A percentile compares a stretch with the other conserved stretches of the same genome.
These are phyloP conservation scores for Sinodicranocentrus sp. DNA, from an alignment of 2,888 invertebrate genomes.

Conservation along the genomic window DNA sequence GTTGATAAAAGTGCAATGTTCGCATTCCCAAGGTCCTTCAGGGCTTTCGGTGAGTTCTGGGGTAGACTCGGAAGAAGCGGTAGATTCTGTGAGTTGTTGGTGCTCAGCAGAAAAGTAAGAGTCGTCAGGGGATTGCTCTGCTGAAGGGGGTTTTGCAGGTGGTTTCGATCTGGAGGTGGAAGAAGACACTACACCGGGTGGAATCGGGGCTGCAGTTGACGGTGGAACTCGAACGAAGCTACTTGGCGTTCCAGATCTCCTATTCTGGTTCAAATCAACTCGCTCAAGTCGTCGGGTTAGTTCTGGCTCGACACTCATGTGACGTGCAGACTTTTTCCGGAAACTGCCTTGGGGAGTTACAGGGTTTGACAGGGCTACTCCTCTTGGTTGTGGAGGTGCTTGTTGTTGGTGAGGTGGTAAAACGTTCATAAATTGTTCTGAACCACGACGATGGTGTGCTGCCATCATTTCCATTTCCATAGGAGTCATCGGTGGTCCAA, in stretches of 20 bases:
- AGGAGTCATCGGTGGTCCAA: conserved; percentile 69
- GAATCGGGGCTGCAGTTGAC: conserved; percentile 6
- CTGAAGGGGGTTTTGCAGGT: conserved; percentile 47
- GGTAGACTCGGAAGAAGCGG: conserved; percentile 52
- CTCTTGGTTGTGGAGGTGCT: conserved; percentile 36
- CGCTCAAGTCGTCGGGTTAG: conserved; percentile 39
- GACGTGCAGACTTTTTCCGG: conserved; percentile 61
- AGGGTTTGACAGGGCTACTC: conserved; percentile 71
- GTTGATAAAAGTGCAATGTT: conserved; percentile 94
- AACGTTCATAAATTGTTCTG: conserved; percentile 64
- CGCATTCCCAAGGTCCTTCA: conserved; percentile 87
- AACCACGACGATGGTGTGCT: conserved; percentile 61
- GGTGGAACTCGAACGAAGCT: conserved; percentile 64
- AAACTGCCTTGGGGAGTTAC: conserved; percentile 74
- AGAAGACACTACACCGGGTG: background rate
- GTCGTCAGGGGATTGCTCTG: conserved; percentile 64
- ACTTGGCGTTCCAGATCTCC: conserved; percentile 65
- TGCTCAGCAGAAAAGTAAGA: conserved; percentile 63
- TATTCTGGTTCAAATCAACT: conserved; percentile 48
- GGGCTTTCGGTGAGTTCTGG: conserved; percentile 67
- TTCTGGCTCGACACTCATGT: conserved; percentile 65
- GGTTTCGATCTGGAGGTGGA: conserved; percentile 26
- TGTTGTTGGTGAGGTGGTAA: conserved; percentile 30
- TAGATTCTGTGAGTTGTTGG: conserved; percentile 45
- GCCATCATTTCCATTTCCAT: conserved; percentile 71